Conservation (phyloP, 2,113 vertebrate genomes). For the Uropsilus gracilis region DNA sequence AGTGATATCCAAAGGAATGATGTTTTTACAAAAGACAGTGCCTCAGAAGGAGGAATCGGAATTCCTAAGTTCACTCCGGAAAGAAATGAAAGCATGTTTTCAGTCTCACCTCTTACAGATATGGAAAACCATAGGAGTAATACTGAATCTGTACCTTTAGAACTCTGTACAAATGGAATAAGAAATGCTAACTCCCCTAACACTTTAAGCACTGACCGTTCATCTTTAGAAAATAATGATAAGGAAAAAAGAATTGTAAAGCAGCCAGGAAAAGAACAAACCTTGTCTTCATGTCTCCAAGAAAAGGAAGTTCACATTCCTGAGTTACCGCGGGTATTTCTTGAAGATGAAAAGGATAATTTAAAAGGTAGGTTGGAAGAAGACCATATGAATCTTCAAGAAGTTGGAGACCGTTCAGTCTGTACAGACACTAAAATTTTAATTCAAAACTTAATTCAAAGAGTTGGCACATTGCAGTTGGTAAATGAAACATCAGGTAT, state of each 20-base stretch:
- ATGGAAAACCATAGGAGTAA: background rate
- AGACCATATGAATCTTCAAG: conserved; percentile 45
- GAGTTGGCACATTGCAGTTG: conserved; percentile 54
- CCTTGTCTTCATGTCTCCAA: conserved; percentile 28
- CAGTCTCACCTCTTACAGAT: conserved; percentile 34
- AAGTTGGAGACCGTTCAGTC: conserved; percentile 64
- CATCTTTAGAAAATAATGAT: conserved; percentile 55
- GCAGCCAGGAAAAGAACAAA: conserved; percentile 37
- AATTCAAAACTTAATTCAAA: conserved; percentile 80
- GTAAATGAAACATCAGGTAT: background rate
- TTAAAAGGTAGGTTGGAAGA: conserved; percentile 72
- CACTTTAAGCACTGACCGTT: background rate
- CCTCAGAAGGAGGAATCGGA: conserved; percentile 40
- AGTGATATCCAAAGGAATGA: background rate
- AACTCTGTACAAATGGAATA: background rate
- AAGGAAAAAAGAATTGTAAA: conserved; percentile 16
- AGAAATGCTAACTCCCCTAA: conserved; percentile 9
- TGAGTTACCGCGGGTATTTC: conserved; percentile 21
- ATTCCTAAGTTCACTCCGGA: background rate
- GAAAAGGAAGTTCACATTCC: conserved; percentile 35
- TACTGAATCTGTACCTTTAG: background rate
- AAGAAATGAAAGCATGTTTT: background rate
- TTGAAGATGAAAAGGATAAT: conserved; percentile 62
- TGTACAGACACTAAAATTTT: conserved; percentile 77
- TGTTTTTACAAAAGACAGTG: conserved; percentile 17